A percentile compares a stretch with the other conserved stretches of the same genome.
Evolutionary conservation across 1,140 invertebrate genomes (phyloP).

Genomic region (Drosophila pseudoananassae): DNA sequence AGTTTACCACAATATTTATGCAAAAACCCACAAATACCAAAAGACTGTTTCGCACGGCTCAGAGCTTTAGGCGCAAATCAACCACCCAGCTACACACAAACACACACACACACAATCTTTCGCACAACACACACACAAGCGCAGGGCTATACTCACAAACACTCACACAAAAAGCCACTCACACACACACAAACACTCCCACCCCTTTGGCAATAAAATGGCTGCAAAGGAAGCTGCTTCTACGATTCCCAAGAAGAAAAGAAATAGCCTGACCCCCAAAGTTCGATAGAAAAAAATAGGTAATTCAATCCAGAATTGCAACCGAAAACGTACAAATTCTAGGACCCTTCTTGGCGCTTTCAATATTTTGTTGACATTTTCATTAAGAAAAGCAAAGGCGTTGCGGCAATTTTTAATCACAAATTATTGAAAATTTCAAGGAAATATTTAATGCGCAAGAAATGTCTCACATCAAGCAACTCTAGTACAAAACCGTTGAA

Average conservation of each 20-base stretch:
- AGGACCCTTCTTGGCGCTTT: slow-evolving; percentile 64
- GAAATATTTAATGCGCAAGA: slow-evolving; percentile 75
- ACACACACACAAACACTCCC: slow-evolving; percentile 46
- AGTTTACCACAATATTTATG: slow-evolving; percentile 60
- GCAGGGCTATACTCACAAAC: slow-evolving; percentile 55
- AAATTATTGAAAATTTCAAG: slow-evolving; percentile 66
- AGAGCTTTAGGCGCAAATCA: slow-evolving; percentile 73
- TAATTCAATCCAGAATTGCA: slow-evolving; percentile 2
- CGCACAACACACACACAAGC: slow-evolving; percentile 30
- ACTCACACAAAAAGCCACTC: slow-evolving; percentile 20
- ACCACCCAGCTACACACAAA: slow-evolving; percentile 62
- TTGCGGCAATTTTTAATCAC: slow-evolving; percentile 58
- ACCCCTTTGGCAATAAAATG: slow-evolving; percentile 78
- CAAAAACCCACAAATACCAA: slow-evolving; percentile 44
- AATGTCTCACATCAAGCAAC: slow-evolving; percentile 48
- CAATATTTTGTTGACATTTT: slow-evolving; percentile 76
- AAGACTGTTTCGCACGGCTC: slow-evolving; percentile 62
- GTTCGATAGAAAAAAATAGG: slow-evolving; percentile 37
- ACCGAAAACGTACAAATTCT: slow-evolving; percentile 16
- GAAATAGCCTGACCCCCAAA: slow-evolving; percentile 66
- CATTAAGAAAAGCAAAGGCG: slow-evolving; percentile 64
- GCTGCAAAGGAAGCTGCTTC: slow-evolving; percentile 81
- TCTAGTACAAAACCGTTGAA: slow-evolving; percentile 26
- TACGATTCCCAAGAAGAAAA: slow-evolving; percentile 82
- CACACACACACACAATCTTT: slow-evolving; percentile 56